Evolutionary conservation across 2,113 vertebrate genomes (phyloP), one percentile per base, ranked within the genome.

Genomic region (Corythornis vintsioides): DNA sequence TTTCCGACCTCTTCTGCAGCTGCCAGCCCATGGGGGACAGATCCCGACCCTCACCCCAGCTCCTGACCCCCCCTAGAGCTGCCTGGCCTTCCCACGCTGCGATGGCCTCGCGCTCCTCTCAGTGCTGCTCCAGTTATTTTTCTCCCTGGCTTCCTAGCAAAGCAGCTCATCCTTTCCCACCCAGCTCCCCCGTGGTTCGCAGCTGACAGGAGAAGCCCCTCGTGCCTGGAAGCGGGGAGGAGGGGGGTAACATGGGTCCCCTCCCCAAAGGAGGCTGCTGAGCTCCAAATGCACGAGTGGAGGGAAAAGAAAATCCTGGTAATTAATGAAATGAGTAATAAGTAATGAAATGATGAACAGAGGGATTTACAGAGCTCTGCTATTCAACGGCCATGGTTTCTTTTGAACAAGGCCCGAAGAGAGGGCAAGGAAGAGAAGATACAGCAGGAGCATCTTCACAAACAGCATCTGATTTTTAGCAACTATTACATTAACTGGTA

Each of bases 11-110:
- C 60, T 63, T 40, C 40, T 65, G 81, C 96, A 97, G 96, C 95
- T 96, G 96, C 80, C 80, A 85, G 89, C 95, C 92, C 89, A 77
- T 0, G 0, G 74, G 92, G 90, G 89, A 93, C 89, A 84, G 71
- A 75, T 38, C 35, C 11, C 1, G 15, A 80, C 86, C 50, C 61
- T 7, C 69, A 43, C 40, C 47, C 10, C 0, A 15, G 83, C 89
- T 60, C 55, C 87, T 43, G 81, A 77, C 83, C 83, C 75, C 11
- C 67, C 89, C 67, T 0, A 5, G 31, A 56, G 93, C 75, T 3
- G 53, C 88, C 28, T 3, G 59, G 63, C 45, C 85, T 69, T 28
- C 45, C 64, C 2, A 11, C 0, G 2, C 61, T 53, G 59, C 10
- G 3, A 29, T 1, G 13, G 88, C 88, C 83, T 47, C 2, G 1